Evolutionary conservation across 2,888 invertebrate genomes (phyloP), one percentile per base, ranked within the genome.

Genomic region (Microplitis manilae): DNA sequence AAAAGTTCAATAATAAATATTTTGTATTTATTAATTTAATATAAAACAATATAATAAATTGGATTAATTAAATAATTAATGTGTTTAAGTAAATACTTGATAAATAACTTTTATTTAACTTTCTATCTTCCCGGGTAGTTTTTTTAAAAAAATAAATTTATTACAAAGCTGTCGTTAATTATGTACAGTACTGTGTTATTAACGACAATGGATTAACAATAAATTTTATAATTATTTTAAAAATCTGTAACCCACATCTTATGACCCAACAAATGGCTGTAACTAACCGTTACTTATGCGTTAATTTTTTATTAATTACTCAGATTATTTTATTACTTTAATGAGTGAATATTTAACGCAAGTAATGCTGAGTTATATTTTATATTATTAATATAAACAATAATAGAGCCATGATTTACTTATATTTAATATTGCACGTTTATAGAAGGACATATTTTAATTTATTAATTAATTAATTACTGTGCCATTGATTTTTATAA

Each of bases 341-440:
- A 13, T 50, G 50, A 50, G 50, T 50, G 1, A 50, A 9, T 50
- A 50, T 50, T 50, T 50, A 50, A 13, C 50, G 50, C 50, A 50
- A 50, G 50, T 50, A 50, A 50, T 50, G 50, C 50, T 50, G 50
- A 50, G 50, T 50, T 50, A 50, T 50, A 50, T 50, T 50, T 50
- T 6, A 50, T 13, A 50, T 13, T 50, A 13, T 13, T 50, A 13
- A 50, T 50, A 50, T 13, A 13, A 50, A 50, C 50, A 50, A 4
- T 50, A 50, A 50, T 50, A 50, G 50, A 50, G 50, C 50, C 50
- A 50, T 50, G 50, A 50, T 50, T 50, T 13, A 71, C 77, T 79
- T 79, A 80, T 17, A 77, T 74, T 68, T 80, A 81, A 81, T 81
- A 81, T 81, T 81, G 81, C 81, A 79, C 81, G 69, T 73, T 60